Conservation (phyloP, 2,797 vertebrate genomes). For the Syngnathus acus region DNA sequence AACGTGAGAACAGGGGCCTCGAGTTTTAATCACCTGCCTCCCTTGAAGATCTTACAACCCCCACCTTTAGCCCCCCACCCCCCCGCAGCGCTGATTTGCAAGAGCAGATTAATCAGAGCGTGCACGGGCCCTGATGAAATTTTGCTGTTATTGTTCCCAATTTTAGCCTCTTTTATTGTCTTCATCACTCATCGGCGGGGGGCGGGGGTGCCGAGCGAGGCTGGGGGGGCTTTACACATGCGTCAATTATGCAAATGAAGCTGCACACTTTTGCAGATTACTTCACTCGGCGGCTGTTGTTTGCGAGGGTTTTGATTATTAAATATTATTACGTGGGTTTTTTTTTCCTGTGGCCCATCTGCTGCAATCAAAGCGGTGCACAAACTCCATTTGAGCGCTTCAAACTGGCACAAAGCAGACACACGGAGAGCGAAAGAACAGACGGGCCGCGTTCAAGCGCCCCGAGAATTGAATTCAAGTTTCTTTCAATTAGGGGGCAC, state of each 20-base stretch:
- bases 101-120: slow-evolving; percentile 98
- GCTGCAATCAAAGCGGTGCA: slow-evolving; percentile 84
- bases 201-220: slow-evolving; percentile 21
- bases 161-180: slow-evolving; percentile 99
- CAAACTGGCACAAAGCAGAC: slow-evolving; percentile 89
- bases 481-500: slow-evolving; percentile 97
- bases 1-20: neutral
- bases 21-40: slow-evolving; percentile 80
- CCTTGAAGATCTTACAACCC: slow-evolving; percentile 28
- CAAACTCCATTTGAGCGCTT: slow-evolving; percentile 52
- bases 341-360: slow-evolving; percentile 89
- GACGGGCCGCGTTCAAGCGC: slow-evolving; percentile 83
- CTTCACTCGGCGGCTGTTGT: slow-evolving; percentile 91
- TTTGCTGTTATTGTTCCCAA: slow-evolving; percentile 99
- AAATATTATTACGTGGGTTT: slow-evolving; percentile 97
- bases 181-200: slow-evolving; percentile 98
- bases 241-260: slow-evolving; percentile 99
- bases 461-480: slow-evolving; percentile 97
- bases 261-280: slow-evolving; percentile 94
- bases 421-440: slow-evolving; percentile 51
- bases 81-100: slow-evolving; percentile 87
- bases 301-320: slow-evolving; percentile 96
- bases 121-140: slow-evolving; percentile 94
- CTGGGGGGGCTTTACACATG: slow-evolving; percentile 55
- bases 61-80: slow-evolving; percentile 57